Percentiles rank a stretch among this genome's conserved stretches.
Conservation (phyloP, 2,113 vertebrate genomes). For the Pica pica region DNA sequence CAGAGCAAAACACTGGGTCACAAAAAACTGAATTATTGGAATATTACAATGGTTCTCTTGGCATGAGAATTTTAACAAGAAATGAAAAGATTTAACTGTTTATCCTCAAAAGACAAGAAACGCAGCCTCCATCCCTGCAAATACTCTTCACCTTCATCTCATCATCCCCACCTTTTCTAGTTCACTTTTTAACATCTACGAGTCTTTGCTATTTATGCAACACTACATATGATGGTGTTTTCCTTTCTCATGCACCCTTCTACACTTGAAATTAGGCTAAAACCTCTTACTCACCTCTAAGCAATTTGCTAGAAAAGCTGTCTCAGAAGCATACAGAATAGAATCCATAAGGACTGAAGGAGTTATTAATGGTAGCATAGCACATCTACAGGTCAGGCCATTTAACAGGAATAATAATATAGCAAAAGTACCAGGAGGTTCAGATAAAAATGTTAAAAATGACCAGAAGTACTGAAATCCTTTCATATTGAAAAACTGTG, state of each 20-base stretch:
- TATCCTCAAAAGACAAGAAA: not conserved
- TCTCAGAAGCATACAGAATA: not conserved
- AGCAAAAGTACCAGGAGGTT: not conserved
- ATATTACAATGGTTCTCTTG: not conserved
- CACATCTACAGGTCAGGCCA: not conserved
- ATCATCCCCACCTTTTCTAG: not conserved
- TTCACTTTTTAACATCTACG: not conserved
- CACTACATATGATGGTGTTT: rapidly evolving
- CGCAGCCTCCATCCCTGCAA: not conserved
- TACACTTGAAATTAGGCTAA: not conserved
- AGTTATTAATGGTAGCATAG: not conserved
- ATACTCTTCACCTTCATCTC: not conserved
- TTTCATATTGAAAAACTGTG: not conserved
- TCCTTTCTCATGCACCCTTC: not conserved
- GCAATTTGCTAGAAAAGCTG: not conserved
- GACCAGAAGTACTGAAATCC: not conserved
- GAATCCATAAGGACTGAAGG: not conserved
- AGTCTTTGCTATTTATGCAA: not conserved
- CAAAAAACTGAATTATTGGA: not conserved
- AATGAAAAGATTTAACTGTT: not conserved
- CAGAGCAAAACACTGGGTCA: not conserved
- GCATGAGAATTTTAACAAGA: not conserved
- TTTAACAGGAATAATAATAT: not conserved
- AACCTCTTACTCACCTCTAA: not conserved
- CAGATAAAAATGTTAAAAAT: not conserved